Base-by-base conservation (phyloP, 2,888 invertebrate species). In the Hetaerina titia region DNA sequence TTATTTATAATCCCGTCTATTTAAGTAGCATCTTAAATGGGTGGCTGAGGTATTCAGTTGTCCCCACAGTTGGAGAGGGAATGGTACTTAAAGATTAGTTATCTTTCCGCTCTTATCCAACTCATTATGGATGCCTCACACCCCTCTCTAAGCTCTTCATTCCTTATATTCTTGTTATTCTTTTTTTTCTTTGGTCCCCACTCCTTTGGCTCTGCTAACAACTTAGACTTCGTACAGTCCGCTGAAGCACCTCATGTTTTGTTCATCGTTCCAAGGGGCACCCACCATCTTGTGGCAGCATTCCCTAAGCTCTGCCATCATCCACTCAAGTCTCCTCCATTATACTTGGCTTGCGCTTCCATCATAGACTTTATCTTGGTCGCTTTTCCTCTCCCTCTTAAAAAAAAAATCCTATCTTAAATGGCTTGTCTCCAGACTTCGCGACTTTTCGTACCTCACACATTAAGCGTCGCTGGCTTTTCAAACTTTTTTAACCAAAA, bases 161-260 rank as follows among this genome's bases (percentile, higher is more conserved):
- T 81, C 11, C 81, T 31, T 31, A 81, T 31, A 31, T 31, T 31
- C 31, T 31, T 81, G 31, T 25, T 81, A 81, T 81, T 81, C 81
- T 81, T 81, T 81, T 81, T 81, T 74, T 74, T 81, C 31, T 45
- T 45, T 45, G 45, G 81, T 31, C 81, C 31, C 15, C 31, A 81
- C 81, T 81, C 69, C 13, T 17, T 81, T 13, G 11, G 25, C 81
- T 81, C 81, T 8, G 31, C 81, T 81, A 81, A 81, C 19, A 31
- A 31, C 81, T 81, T 31, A n/a, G 81, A 13, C 81, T 81, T 31
- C 81, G 25, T 31, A 31, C 31, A 81, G 81, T 81, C 81, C 31
- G 81, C 81, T 31, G 81, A 81, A 81, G 81, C 81, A 81, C 81
- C 81, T 81, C 81, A 81, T 81, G 81, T 81, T 81, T 81, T 31